Evolutionary conservation across 2,113 vertebrate genomes (phyloP), one percentile per base, ranked within the genome.

Genomic region (Carettochelys insculpta): DNA sequence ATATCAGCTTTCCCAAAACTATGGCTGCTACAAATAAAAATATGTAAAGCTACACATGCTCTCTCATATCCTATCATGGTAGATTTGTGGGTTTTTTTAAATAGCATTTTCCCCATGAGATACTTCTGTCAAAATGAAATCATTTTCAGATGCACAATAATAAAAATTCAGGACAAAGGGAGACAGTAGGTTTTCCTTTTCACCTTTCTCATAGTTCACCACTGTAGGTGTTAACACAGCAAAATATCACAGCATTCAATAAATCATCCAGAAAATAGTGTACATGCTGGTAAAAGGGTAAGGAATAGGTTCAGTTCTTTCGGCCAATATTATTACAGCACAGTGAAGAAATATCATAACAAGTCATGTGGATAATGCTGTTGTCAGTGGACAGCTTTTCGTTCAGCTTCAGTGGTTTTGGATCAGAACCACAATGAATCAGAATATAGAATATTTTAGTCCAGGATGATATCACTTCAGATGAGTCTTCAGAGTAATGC

Each of bases 201-300:
- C 4, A 19, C 7, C 11, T 87, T 85, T 86, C 79, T 8, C 45
- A 24, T 53, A 3, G 61, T 76, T 90, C n/a, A 25, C 50, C 65
- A 52, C 25, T 47, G 61, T 68, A 84, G 78, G n/a, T 52, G 16
- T 91, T 65, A 77, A 77, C 89, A 84, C 80, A 76, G 41, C 34
- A 29, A 88, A 87, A 68, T 53, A 80, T 73, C 14, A 73, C 78
- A 54, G 38, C 3, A 9, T 56, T 20, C n/a, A 77, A 13, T 90
- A 92, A 89, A 80, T 88, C 48, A 45, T 52, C 51, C 41, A 48
- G 90, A 94, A 31, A 53, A 17, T 16, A 79, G 27, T 51, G 75
- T 3, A 71, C 65, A 48, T 22, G 48, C 29, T 2, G 48, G 20
- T 85, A 91, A 14, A 5, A 2, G 79, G 56, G 14, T 9, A 76